Evolutionary conservation across 2,113 vertebrate genomes (phyloP).

Genomic region (Andinoacara biseriatus): DNA sequence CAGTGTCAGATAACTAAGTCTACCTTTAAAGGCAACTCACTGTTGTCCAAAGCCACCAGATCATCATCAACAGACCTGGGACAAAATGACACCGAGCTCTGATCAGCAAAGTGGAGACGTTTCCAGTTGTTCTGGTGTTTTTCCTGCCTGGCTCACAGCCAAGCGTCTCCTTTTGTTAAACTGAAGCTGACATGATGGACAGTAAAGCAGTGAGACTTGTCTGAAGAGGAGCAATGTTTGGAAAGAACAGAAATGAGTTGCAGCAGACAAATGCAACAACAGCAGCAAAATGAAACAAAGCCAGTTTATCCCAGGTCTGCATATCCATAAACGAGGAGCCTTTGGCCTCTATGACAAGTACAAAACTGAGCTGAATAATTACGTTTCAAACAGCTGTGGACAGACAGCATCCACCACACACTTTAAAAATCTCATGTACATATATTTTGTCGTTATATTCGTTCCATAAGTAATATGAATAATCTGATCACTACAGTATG

Average conservation of each 20-base stretch:
- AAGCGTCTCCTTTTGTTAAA: neutral
- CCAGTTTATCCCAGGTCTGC: conserved; percentile 42
- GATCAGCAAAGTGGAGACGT: too few relatives aligned
- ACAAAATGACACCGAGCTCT: neutral
- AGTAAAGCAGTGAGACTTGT: neutral
- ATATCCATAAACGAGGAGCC: conserved; percentile 56
- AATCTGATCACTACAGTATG: conserved; percentile 24
- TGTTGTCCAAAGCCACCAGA: conserved; percentile 57
- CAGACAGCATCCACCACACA: neutral
- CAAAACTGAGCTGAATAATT: conserved; percentile 44
- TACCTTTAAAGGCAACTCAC: conserved; percentile 67
- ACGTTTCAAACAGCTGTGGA: conserved; percentile 21
- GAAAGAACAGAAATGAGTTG: neutral
- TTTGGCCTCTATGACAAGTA: conserved; percentile 41
- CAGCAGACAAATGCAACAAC: neutral
- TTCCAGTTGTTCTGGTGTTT: neutral
- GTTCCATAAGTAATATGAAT: conserved; percentile 45
- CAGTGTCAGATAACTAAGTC: conserved; percentile 40
- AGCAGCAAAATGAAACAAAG: neutral
- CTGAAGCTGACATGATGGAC: neutral
- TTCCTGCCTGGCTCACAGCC: neutral
- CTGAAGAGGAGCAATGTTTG: neutral
- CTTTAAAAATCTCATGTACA: conserved; percentile 44
- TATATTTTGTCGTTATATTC: conserved; percentile 40
- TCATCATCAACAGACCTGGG: conserved; percentile 29